phyloP scores from a whole-genome alignment of 35 echinoderm and acorn worm genomes.

The Diadema setosum region DNA sequence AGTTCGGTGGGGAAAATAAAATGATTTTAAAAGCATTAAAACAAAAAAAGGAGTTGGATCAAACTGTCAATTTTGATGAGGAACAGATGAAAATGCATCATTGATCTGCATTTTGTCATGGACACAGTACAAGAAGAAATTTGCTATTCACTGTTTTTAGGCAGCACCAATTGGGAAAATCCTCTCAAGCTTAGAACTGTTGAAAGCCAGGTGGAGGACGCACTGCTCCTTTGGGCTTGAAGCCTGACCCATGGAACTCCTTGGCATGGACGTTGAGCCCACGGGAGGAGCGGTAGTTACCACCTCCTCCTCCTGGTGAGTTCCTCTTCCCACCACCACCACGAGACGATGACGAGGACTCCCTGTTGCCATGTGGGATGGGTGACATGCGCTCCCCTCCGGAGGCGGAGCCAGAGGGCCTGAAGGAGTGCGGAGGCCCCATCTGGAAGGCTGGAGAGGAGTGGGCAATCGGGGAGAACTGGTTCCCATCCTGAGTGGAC shows the following conservation, averaged over 20 bases:
- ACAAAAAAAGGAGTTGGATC: too few relatives aligned
- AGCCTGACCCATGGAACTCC: background rate
- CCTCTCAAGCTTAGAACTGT: background rate
- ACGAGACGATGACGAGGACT: too few relatives aligned
- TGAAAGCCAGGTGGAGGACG: background rate
- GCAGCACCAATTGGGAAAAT: too few relatives aligned
- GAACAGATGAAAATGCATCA: too few relatives aligned
- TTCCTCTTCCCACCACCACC: background rate
- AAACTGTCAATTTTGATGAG: too few relatives aligned
- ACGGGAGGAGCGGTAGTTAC: background rate
- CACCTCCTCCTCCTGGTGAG: background rate
- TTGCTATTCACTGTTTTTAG: too few relatives aligned
- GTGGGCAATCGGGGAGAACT: conserved; percentile 51
- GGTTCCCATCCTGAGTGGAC: conserved; percentile 1
- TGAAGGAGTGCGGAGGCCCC: conserved; percentile 37
- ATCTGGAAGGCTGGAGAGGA: conserved; percentile 57
- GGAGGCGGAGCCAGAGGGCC: background rate
- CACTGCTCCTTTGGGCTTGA: background rate
- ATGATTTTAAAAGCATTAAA: too few relatives aligned
- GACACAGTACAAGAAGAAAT: too few relatives aligned
- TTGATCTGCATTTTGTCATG: too few relatives aligned
- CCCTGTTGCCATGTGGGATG: background rate
- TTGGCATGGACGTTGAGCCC: background rate
- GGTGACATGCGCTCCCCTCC: background rate
- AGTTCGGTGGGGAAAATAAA: too few relatives aligned